phyloP scores from a whole-genome alignment of 2,888 invertebrate genomes.

The Catocala fraxini region DNA sequence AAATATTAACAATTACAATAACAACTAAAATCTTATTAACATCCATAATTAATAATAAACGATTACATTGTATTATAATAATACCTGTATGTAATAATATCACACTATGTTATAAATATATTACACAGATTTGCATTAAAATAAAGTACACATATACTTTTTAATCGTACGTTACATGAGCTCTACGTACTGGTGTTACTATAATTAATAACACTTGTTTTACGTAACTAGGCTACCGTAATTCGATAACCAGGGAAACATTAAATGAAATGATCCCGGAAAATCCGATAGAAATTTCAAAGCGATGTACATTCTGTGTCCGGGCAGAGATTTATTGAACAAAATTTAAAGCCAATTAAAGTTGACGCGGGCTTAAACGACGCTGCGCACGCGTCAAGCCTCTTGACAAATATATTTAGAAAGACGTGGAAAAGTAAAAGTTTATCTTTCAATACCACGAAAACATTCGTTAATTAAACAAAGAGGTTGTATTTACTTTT shows the following conservation, averaged over 20 bases:
- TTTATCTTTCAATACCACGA: slow-evolving; percentile 55
- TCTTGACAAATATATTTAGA: slow-evolving; percentile 65
- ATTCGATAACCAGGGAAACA: slow-evolving; percentile 12
- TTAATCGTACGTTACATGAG: too few relatives aligned
- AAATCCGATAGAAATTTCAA: slow-evolving; percentile 36
- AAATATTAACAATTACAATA: too few relatives aligned
- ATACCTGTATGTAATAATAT: too few relatives aligned
- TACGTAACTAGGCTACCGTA: background rate
- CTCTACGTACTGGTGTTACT: too few relatives aligned
- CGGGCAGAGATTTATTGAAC: slow-evolving; percentile 62
- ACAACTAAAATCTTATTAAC: too few relatives aligned
- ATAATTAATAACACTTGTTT: background rate
- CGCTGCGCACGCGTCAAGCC: slow-evolving; percentile 51
- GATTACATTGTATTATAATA: too few relatives aligned
- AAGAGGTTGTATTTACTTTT: slow-evolving; percentile 16
- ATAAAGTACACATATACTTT: too few relatives aligned
- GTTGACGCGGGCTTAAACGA: slow-evolving; percentile 57
- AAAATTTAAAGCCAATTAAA: slow-evolving; percentile 69
- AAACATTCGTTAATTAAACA: slow-evolving; percentile 32
- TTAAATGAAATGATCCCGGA: slow-evolving; percentile 40
- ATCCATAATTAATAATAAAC: too few relatives aligned
- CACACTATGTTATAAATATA: too few relatives aligned
- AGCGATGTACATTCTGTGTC: slow-evolving; percentile 42
- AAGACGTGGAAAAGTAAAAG: slow-evolving; percentile 47
- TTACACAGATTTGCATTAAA: too few relatives aligned